Base-by-base conservation (phyloP, 2,888 invertebrate species). In the Sinelater perroti region DNA sequence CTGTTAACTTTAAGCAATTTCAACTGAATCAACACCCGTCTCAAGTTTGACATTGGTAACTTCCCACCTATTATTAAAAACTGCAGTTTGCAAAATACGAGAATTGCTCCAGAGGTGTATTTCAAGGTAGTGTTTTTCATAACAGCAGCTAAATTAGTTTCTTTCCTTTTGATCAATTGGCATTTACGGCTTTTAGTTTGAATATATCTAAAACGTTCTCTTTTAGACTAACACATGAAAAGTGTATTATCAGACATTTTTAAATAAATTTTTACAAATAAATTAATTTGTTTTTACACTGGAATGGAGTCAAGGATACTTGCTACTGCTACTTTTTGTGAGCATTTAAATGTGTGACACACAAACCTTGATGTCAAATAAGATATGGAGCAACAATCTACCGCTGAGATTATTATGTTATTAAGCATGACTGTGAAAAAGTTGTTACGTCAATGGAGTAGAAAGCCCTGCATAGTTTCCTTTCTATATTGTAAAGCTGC, bases 21-120 rank as follows among this genome's bases (percentile, higher is more conserved):
- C 18, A 21, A 38, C 21, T n/a, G 21, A 38, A 38, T 38, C 21
- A 20, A 38, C 20, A 11, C 10, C 21, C 38, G 13, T 20, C 18
- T 18, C 20, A 33, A 7, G 14, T 5, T 33, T 38, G 38, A 20
- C 38, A 38, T 38, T 38, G 38, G 21, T 38, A 21, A 38, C 38
- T 38, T 38, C 38, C 38, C 21, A 38, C 38, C 38, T 10, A 38
- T 38, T 38, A 38, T 21, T 20, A 20, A 38, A 38, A 38, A 38
- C 21, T 38, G 5, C 38, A 38, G 11, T 38, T 10, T 13, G 38
- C 21, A 38, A n/a, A 38, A 18, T 38, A 38, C 21, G 38, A 11
- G 21, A 38, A 38, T 38, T 38, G 13, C 14, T 7, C 21, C 20
- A 20, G 13, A 20, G 38, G 18, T 38, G 38, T 18, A 11, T 38